A percentile compares a stretch with the other conserved stretches of the same genome.
Conservation (phyloP, 2,888 invertebrate species). For the Melinopterus prodromus region DNA sequence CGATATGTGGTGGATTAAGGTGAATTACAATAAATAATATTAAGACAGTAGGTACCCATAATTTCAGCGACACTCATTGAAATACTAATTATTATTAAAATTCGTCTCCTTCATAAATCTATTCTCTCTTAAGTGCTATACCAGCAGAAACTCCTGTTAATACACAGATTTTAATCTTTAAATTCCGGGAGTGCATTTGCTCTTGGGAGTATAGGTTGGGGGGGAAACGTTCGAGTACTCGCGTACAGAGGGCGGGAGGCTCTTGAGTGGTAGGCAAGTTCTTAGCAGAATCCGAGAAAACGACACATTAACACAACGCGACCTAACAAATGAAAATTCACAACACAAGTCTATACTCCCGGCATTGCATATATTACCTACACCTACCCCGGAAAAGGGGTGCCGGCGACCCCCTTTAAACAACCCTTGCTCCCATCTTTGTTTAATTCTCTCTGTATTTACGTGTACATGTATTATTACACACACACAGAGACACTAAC, state of each 20-base stretch:
- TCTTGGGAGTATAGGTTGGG: too few relatives aligned
- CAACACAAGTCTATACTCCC: neutral
- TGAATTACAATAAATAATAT: too few relatives aligned
- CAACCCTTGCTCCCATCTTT: conserved; percentile 17
- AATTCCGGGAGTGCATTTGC: too few relatives aligned
- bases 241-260: neutral
- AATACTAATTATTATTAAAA: too few relatives aligned
- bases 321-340: neutral
- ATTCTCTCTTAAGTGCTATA: too few relatives aligned
- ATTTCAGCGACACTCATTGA: too few relatives aligned
- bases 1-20: too few relatives aligned
- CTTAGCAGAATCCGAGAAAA: neutral
- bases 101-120: too few relatives aligned
- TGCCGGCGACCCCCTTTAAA: neutral
- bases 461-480: neutral
- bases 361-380: conserved; percentile 4
- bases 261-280: neutral
- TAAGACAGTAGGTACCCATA: too few relatives aligned
- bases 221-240: neutral
- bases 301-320: neutral
- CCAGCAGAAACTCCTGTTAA: too few relatives aligned
- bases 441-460: conserved; percentile 26
- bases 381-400: neutral
- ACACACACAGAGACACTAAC: neutral
- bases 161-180: too few relatives aligned